Conservation (phyloP, 1,140 invertebrate genomes). For the Linepithema humile region DNA sequence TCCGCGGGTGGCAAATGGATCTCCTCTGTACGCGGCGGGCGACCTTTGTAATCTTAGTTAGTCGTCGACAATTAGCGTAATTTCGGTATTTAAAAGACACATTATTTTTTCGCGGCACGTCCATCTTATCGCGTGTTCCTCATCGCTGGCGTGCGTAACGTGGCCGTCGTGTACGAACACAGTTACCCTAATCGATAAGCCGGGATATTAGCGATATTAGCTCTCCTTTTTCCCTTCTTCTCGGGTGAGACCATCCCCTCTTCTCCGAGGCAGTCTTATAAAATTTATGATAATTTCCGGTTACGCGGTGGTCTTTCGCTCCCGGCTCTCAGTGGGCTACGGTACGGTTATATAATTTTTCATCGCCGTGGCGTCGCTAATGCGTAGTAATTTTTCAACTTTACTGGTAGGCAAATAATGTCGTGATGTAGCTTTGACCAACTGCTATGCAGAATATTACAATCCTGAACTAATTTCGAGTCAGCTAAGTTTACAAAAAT, state of each 20-base stretch:
- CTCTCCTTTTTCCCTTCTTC: slow-evolving; percentile 17
- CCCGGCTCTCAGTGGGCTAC: slow-evolving; percentile 11
- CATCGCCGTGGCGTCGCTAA: slow-evolving; percentile 23
- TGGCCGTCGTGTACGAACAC: background rate
- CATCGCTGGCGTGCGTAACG: slow-evolving; percentile 51
- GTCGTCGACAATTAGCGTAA: slow-evolving; percentile 59
- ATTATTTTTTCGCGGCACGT: slow-evolving; percentile 41
- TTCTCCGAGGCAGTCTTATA: slow-evolving; percentile 5
- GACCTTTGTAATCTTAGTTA: slow-evolving; percentile 54
- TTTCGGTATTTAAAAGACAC: slow-evolving; percentile 57
- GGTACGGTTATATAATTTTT: slow-evolving; percentile 17
- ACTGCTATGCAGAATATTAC: background rate
- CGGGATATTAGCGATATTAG: slow-evolving; percentile 69
- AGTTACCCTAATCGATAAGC: slow-evolving; percentile 64
- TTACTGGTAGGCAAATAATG: background rate
- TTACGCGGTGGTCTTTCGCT: slow-evolving; percentile 25
- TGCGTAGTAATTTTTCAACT: slow-evolving; percentile 30
- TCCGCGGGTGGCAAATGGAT: background rate
- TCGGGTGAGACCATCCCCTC: background rate
- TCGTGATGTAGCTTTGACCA: background rate
- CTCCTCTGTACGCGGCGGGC: background rate
- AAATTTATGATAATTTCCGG: slow-evolving; percentile 53
- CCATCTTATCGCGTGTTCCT: slow-evolving; percentile 56
- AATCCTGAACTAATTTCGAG: slow-evolving; percentile 5
- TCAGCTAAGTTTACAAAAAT: background rate